Evolutionary conservation across 1,140 invertebrate genomes (phyloP), one percentile per base, ranked within the genome.

Genomic region (Apis cerana): DNA sequence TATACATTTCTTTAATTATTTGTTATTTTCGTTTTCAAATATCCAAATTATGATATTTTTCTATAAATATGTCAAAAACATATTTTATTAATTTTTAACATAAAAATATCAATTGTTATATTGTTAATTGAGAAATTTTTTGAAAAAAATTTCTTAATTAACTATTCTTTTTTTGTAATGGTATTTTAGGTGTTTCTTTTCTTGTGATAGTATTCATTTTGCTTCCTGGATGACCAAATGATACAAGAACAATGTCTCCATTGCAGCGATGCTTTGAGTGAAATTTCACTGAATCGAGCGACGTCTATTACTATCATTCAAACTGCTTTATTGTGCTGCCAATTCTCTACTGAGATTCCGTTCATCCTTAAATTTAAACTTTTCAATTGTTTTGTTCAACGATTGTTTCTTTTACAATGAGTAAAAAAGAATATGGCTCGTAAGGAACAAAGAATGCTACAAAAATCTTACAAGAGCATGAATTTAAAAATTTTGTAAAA

Each of bases 281-380:
- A 72, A 58, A 72, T 72, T 72, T 33, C 52, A 72, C 27, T 58
- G 70, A 72, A 72, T 58, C 27, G 19, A 21, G 52, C 52, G 7
- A 21, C 19, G 52, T 56, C 70, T 52, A 21, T 23, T 19, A 48
- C 17, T 59, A 75, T 74, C 21, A 11, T 61, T 48, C 27, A 43
- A 43, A 27, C 21, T 48, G 56, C 17, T 75, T 75, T 27, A 19
- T 50, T 75, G 13, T 33, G 27, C 72, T 61, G 21, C n/a, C 56
- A 48, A 75, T 62, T 75, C 43, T 50, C 17, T 27, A 19, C 7
- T 19, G 50, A 54, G 50, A 27, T 54, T 71, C 50, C 54, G 23
- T 71, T 71, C 70, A 13, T 8, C 12, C 52, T 58, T 9, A 13
- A 58, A 56, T 72, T 13, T 58, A 58, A 72, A 33, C 54, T 27